Conservation (phyloP, 2,888 invertebrate genomes). For the Hirtodrosophila trivittata region DNA sequence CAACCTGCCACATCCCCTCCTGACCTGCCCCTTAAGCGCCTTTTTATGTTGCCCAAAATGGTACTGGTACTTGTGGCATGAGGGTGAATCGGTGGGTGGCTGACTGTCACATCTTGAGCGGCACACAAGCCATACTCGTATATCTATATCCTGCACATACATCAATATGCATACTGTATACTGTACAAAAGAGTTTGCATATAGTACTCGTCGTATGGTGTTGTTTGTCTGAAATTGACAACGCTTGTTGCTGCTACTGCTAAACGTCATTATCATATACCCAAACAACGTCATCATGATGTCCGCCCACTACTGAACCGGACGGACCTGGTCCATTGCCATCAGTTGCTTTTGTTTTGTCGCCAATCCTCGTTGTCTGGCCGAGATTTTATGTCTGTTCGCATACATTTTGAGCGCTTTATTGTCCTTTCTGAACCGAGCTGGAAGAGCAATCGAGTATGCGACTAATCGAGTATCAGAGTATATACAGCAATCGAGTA, state of each 20-base stretch:
- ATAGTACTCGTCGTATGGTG: slow-evolving; percentile 24
- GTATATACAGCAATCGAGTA: slow-evolving; percentile 10
- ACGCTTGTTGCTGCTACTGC: slow-evolving; percentile 53
- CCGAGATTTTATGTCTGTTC: slow-evolving; percentile 70
- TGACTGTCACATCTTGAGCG: slow-evolving; percentile 65
- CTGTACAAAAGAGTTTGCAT: slow-evolving; percentile 39
- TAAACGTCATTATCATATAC: slow-evolving; percentile 12
- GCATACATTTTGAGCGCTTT: slow-evolving; percentile 76
- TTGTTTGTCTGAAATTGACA: slow-evolving; percentile 79
- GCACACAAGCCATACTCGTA: slow-evolving; percentile 17
- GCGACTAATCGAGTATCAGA: slow-evolving; percentile 30
- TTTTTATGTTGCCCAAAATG: slow-evolving; percentile 66
- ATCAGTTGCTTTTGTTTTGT: slow-evolving; percentile 41
- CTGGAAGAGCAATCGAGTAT: slow-evolving; percentile 61
- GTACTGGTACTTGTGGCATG: slow-evolving; percentile 17
- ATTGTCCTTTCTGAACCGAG: slow-evolving; percentile 61
- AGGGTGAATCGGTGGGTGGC: slow-evolving; percentile 9
- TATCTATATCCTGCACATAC: slow-evolving; percentile 52
- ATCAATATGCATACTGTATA: slow-evolving; percentile 38
- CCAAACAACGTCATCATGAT: slow-evolving; percentile 9
- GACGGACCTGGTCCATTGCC: slow-evolving; percentile 2
- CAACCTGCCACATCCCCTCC: slow-evolving; percentile 44
- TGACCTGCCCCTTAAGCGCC: slow-evolving; percentile 41
- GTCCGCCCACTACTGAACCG: not conserved
- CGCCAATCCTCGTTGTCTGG: slow-evolving; percentile 57